Base-by-base conservation (phyloP, 2,888 invertebrate species). In the Unio pictorum region DNA sequence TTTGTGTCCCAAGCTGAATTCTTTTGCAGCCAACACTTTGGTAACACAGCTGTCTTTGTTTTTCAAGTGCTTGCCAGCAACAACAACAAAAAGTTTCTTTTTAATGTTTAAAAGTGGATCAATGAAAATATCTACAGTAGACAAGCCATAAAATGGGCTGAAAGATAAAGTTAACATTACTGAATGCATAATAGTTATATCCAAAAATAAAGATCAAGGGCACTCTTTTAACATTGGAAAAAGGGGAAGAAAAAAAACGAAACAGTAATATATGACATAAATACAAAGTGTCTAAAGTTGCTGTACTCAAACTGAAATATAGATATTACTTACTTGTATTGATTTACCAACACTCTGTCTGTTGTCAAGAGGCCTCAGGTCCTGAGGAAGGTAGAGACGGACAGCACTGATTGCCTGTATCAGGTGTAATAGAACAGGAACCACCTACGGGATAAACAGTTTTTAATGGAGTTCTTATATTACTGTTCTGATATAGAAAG, bases 301-400 rank as follows among this genome's bases (percentile, higher is more conserved):
- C 15, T 66, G 28, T 20, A 6, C 5, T 45, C 28, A 63, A 45
- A 3, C 15, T 45, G 45, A 45, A 45, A 45, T 45, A 55, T 17
- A 60, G 15, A 45, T 61, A 18, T 55, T 62, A 62, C 74, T 64
- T 66, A 88, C 88, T 86, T 87, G 88, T 68, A 88, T 76, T 61
- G 89, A 88, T 74, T 88, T 88, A 55, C 95, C 91, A 1, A 98
- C 95, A 18, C 95, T 94, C 86, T 94, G 94, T 64, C 97, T 92
- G 84, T 94, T 96, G 85, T 98, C 97, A 0, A 93, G 90, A 7
- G 95, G 94, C 68, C 96, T 92, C 62, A 99, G 91, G 91, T 99
- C 98, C 81, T 95, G 94, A 0, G 98, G 98, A 87, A 96, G 94
- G 90, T 95, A 95, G 1, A 99, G 92, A 54, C 98, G 93, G 1